phyloP scores from a whole-genome alignment of 23 tunicate genomes.

The Halocynthia aurantium region DNA sequence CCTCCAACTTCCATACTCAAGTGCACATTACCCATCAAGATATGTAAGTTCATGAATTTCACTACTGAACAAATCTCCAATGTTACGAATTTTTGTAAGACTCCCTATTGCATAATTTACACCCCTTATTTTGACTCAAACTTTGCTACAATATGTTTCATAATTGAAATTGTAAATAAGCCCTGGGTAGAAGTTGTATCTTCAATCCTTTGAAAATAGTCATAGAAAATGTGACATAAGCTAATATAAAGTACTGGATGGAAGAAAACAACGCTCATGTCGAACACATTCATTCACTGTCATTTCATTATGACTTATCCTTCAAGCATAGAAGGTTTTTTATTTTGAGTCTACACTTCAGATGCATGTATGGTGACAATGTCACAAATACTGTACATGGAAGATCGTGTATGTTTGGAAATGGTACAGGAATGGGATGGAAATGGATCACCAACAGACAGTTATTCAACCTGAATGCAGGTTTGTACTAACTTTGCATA shows the following conservation, averaged over 20 bases:
- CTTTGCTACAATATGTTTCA: too few relatives aligned
- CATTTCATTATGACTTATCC: too few relatives aligned
- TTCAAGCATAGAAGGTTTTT: too few relatives aligned
- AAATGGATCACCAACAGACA: slow-evolving; percentile 60
- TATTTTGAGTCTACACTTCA: slow-evolving; percentile 14
- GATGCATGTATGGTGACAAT: slow-evolving; percentile 66
- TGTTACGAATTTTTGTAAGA: neutral
- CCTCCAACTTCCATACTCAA: neutral
- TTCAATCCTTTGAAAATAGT: too few relatives aligned
- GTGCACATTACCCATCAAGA: neutral
- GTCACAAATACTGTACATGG: slow-evolving; percentile 22
- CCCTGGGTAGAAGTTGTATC: neutral
- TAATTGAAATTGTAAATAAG: neutral
- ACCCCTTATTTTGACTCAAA: neutral
- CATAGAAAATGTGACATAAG: too few relatives aligned
- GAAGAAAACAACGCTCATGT: neutral
- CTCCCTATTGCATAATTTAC: neutral
- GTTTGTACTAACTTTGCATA: slow-evolving; percentile 3
- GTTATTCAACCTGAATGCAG: slow-evolving; percentile 53
- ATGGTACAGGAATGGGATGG: slow-evolving; percentile 40
- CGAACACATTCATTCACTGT: neutral
- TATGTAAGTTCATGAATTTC: neutral
- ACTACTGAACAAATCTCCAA: neutral
- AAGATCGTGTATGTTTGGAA: slow-evolving; percentile 53
- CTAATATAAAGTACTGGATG: too few relatives aligned